A percentile compares a stretch with the other conserved stretches of the same genome.
These are phyloP conservation scores for Cataglyphis altisquamis DNA, from an alignment of 2,888 invertebrate genomes.

Conservation along the genomic window DNA sequence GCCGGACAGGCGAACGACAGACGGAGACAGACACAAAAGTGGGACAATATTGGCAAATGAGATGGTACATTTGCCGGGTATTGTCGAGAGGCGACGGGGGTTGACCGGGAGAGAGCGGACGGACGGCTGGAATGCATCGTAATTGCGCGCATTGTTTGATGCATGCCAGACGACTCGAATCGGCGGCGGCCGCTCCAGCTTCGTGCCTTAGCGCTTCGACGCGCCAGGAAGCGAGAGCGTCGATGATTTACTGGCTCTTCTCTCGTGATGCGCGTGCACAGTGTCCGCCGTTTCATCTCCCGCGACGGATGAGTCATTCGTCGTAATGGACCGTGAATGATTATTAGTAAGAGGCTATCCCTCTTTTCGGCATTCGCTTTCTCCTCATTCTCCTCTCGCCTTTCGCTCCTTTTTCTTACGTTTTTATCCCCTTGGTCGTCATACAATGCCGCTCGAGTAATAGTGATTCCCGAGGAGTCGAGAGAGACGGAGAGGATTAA, in stretches of 20 bases:
- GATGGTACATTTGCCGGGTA: slow-evolving; percentile 83
- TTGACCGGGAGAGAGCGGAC: slow-evolving; percentile 65
- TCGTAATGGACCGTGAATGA: slow-evolving; percentile 79
- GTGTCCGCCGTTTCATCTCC: slow-evolving; percentile 48
- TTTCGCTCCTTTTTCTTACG: not conserved
- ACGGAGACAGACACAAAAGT: slow-evolving; percentile 82
- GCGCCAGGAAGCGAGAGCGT: slow-evolving; percentile 57
- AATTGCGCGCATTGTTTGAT: slow-evolving; percentile 86
- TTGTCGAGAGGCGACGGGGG: slow-evolving; percentile 82
- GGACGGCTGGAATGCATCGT: slow-evolving; percentile 79
- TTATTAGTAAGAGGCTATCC: slow-evolving; percentile 71
- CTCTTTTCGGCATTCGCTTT: slow-evolving; percentile 33
- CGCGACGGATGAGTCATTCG: slow-evolving; percentile 74
- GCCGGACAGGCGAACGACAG: slow-evolving; percentile 57
- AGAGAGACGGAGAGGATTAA: slow-evolving; percentile 64
- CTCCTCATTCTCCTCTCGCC: slow-evolving; percentile 20
- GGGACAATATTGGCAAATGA: slow-evolving; percentile 85
- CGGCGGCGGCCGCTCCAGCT: slow-evolving; percentile 62
- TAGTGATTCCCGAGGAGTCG: slow-evolving; percentile 55
- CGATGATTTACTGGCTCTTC: slow-evolving; percentile 75
- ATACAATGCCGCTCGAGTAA: slow-evolving; percentile 43
- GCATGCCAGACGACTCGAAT: slow-evolving; percentile 79
- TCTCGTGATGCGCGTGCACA: slow-evolving; percentile 14
- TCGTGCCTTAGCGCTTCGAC: slow-evolving; percentile 47
- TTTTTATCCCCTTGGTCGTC: not conserved